Conservation (phyloP, 2,888 invertebrate species). For the Aelia acuminata region DNA sequence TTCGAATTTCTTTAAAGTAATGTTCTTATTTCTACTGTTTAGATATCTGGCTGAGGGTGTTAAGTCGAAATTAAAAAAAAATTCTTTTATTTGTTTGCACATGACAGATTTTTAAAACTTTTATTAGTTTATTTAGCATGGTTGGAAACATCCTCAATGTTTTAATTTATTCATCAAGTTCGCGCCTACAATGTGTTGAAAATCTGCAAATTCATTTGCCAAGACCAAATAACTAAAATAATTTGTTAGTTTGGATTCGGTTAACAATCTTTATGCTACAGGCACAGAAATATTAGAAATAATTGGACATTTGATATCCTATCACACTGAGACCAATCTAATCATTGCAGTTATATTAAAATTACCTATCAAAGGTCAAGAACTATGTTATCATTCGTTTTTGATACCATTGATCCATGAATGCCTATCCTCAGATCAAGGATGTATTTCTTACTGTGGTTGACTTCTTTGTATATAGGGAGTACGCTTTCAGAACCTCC, state of each 20-base stretch:
- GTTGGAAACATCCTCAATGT: no score
- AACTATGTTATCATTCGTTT: not conserved
- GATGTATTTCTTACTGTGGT: not conserved
- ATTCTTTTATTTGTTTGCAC: no score
- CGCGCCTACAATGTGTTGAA: no score
- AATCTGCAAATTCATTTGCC: no score
- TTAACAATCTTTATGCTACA: no score
- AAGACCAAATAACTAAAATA: no score
- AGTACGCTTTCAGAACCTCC: not conserved
- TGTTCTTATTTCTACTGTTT: not conserved
- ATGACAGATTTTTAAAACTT: no score
- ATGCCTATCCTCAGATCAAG: not conserved
- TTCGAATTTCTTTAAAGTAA: not conserved
- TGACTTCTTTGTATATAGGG: not conserved
- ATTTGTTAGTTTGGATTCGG: no score
- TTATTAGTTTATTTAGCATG: no score
- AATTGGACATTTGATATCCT: not conserved
- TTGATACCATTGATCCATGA: not conserved
- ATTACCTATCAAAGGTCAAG: not conserved
- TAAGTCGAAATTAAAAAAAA: no score
- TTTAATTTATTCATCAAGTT: no score
- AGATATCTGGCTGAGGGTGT: no score
- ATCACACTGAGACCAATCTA: not conserved
- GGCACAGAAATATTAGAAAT: not conserved
- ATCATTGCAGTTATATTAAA: not conserved